Percentiles rank a stretch among this genome's conserved stretches.
These are phyloP conservation scores for Lagodon rhomboides DNA, from an alignment of 2,797 vertebrate genomes.

Conservation along the genomic window DNA sequence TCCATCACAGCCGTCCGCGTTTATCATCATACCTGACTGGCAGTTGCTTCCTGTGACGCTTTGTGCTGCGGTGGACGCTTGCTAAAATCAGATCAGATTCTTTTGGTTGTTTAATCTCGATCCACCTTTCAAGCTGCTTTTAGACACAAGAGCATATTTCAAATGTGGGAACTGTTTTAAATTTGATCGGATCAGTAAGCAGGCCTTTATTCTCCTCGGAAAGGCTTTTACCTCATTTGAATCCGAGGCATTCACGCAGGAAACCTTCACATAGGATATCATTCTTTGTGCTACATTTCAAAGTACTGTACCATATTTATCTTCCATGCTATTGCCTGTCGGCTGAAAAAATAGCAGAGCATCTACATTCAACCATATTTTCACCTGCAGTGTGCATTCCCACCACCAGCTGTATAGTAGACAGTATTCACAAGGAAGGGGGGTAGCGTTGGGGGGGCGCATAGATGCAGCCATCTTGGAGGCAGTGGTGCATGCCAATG, in stretches of 20 bases:
- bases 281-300: constrained; percentile 22
- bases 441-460: constrained; percentile 24
- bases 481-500: constrained; percentile 69
- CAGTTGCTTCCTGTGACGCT: constrained; percentile 38
- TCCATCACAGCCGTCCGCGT: constrained; percentile 40
- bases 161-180: constrained; percentile 17
- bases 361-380: constrained; percentile 26
- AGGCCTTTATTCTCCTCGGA: constrained; percentile 12
- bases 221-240: constrained; percentile 29
- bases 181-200: constrained; percentile 21
- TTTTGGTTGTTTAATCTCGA: neutral
- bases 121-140: constrained; percentile 17
- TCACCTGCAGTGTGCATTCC: constrained; percentile 55
- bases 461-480: constrained; percentile 67
- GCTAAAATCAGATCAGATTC: neutral
- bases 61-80: neutral
- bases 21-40: constrained; percentile 48
- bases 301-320: constrained; percentile 30
- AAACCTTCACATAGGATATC: constrained; percentile 10
- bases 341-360: neutral
- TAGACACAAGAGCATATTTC: neutral
- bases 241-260: constrained; percentile 16
- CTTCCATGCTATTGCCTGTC: constrained; percentile 1
- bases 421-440: constrained; percentile 37
- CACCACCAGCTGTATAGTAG: constrained; percentile 37